Percentiles rank a stretch among this genome's conserved stretches.
These are phyloP conservation scores for Rhagoletis pomonella DNA, from an alignment of 1,140 invertebrate species.

Conservation along the genomic window DNA sequence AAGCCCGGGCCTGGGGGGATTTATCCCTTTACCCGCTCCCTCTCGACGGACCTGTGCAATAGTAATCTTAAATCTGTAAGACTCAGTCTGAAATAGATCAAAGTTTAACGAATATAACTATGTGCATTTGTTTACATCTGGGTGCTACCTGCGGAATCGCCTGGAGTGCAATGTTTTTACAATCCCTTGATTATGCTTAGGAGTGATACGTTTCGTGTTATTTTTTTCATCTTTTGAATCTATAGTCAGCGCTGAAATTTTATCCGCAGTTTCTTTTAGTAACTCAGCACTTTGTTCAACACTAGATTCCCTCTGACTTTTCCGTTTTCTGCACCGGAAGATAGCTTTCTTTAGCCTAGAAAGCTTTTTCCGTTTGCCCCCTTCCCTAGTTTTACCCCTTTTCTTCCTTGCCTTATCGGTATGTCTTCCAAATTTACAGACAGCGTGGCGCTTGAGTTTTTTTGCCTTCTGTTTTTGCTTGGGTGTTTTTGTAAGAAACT, in stretches of 20 bases:
- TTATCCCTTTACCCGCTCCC: no score
- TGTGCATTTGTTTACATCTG: no score
- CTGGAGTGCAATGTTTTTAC: conserved; percentile 61
- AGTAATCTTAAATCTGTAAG: no score
- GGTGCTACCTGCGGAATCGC: conserved; percentile 65
- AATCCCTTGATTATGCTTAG: neutral
- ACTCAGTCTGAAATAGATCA: no score
- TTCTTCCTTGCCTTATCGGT: neutral
- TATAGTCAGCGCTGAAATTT: conserved; percentile 26
- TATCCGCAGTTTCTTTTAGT: conserved; percentile 54
- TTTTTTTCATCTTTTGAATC: neutral
- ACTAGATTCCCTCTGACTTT: conserved; percentile 42
- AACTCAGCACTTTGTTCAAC: neutral
- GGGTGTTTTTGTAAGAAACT: conserved; percentile 59
- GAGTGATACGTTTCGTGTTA: neutral
- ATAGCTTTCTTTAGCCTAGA: conserved; percentile 64
- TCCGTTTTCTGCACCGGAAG: conserved; percentile 56
- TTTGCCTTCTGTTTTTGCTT: conserved; percentile 53
- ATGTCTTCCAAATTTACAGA: conserved; percentile 42
- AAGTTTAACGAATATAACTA: no score
- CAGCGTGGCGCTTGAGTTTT: conserved; percentile 54
- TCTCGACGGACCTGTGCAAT: no score
- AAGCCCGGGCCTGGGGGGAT: no score
- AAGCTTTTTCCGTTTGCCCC: conserved; percentile 61
- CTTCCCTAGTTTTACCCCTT: conserved; percentile 60